Conservation (phyloP, 2,797 vertebrate genomes). For the Microcaecilia unicolor region DNA sequence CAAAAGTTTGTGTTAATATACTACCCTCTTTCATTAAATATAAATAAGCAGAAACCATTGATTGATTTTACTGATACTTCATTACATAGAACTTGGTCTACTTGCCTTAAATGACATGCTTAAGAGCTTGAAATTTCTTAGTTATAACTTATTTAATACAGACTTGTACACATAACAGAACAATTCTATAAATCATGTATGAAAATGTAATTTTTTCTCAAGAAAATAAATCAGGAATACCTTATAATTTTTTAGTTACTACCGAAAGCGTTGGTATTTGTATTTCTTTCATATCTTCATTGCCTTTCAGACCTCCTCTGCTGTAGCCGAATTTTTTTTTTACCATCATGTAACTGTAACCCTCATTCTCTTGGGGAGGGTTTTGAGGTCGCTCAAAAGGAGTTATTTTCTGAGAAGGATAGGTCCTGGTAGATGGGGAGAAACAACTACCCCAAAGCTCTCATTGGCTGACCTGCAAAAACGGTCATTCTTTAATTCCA, state of each 20-base stretch:
- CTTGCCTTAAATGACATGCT: constrained; percentile 84
- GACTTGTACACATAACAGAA: constrained; percentile 76
- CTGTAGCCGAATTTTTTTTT: too few relatives aligned
- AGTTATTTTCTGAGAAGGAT: too few relatives aligned
- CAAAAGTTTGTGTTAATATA: background rate
- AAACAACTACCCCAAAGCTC: too few relatives aligned
- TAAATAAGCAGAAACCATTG: constrained; percentile 24
- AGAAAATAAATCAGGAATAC: constrained; percentile 71
- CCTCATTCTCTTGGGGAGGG: too few relatives aligned
- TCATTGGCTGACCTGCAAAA: too few relatives aligned
- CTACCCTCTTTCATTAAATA: constrained; percentile 11
- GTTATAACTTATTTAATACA: constrained; percentile 81
- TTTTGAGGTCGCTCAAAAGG: too few relatives aligned
- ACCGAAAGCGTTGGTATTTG: too few relatives aligned
- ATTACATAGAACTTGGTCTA: constrained; percentile 67
- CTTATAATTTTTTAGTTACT: constrained; percentile 42
- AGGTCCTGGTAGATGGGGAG: too few relatives aligned
- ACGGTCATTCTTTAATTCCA: too few relatives aligned
- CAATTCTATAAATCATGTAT: constrained; percentile 70
- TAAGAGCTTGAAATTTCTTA: constrained; percentile 73
- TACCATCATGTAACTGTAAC: too few relatives aligned
- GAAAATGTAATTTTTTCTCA: constrained; percentile 75
- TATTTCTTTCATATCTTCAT: too few relatives aligned
- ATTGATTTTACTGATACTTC: constrained; percentile 61
- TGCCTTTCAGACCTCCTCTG: too few relatives aligned